These are phyloP conservation scores for Jacana jacana DNA, from an alignment of 2,113 vertebrate genomes.

Conservation along the genomic window DNA sequence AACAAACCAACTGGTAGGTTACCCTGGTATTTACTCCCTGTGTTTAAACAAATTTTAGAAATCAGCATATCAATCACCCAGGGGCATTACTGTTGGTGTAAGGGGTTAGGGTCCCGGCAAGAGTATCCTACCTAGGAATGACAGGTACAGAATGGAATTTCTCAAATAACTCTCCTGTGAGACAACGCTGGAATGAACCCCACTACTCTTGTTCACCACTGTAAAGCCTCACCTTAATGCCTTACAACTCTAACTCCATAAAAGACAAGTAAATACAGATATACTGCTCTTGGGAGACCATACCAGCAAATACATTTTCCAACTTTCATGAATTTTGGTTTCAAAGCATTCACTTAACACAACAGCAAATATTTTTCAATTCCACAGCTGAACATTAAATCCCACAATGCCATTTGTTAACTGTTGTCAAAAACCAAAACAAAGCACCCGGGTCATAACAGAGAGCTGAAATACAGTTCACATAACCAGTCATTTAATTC, in stretches of 20 bases:
- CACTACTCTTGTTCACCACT: neutral
- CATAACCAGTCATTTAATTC: neutral
- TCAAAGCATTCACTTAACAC: neutral
- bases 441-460: neutral
- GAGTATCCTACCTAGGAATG: neutral
- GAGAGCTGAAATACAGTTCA: neutral
- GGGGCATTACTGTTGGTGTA: neutral
- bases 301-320: neutral
- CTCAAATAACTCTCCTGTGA: neutral
- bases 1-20: neutral
- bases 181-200: neutral
- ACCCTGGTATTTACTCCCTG: neutral
- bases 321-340: neutral
- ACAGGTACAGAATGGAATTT: neutral
- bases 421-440: neutral
- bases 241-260: neutral
- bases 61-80: neutral
- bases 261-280: neutral
- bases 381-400: neutral
- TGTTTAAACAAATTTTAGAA: conserved; percentile 4
- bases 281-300: neutral
- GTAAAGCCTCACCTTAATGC: neutral
- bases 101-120: neutral
- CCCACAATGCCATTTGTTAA: neutral
- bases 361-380: neutral